Base-by-base conservation (phyloP, 2,888 invertebrate species). In the Heliconius aoede region DNA sequence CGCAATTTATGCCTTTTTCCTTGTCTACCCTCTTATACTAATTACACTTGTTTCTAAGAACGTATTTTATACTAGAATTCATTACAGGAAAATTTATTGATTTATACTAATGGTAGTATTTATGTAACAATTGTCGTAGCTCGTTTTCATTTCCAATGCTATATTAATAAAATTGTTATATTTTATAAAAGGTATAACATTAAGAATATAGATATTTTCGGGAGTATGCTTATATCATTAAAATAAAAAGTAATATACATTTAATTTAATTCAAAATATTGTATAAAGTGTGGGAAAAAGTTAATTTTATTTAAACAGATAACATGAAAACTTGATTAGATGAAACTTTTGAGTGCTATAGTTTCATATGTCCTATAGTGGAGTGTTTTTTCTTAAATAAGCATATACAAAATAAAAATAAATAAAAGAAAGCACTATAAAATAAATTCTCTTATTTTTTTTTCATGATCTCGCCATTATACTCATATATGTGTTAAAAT, bases 1-100 rank as follows among this genome's bases (percentile, higher is more conserved):
- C 88, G 85, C 88, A 89, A 90, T 92, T 93, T 91, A 92, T 90
- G 86, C 85, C 76, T 81, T 82, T 80, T 81, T 85, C 84, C 83
- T 83, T 83, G 84, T 84, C 85, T 85, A 84, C 82, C 85, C 85
- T 83, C 84, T 85, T 86, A 86, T 84, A 87, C 86, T 88, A 86
- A 88, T 87, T 84, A 81, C 80, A 79, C 76, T 78, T 74, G 69
- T 60, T 77, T 69, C 78, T 78, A 78, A 79, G 65, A 65, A 69
- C 73, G 72, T 64, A 78, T 65, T 76, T 72, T 76, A 72, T 55
- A 64, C 46, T 67, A 72, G 18, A 78, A 30, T 78, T 74, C 68
- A 75, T 79, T 74, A 61, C 51, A 71, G 55, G 26, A 76, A 74
- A 62, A 28, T 60, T 65, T 61, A 28, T 64, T 30, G 40, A 76